Evolutionary conservation across 2,797 vertebrate genomes (phyloP).

Genomic region (Sylvia borin): DNA sequence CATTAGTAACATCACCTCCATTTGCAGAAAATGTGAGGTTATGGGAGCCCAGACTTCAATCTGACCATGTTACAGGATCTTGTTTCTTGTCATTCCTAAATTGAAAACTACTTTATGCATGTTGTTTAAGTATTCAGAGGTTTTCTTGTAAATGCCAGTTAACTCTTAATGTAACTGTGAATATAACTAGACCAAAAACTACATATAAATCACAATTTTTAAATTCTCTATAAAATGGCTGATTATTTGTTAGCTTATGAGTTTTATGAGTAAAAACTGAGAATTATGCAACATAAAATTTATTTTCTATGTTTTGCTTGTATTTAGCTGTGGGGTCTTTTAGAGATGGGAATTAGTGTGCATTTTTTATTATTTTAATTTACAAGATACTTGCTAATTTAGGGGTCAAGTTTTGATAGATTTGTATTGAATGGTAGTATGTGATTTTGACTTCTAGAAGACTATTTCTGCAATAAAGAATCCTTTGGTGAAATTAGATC

Average conservation of each 20-base stretch:
- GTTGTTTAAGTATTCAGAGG: background rate
- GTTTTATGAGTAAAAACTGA: background rate
- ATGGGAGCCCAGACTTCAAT: background rate
- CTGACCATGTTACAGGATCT: background rate
- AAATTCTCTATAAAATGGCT: background rate
- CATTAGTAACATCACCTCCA: background rate
- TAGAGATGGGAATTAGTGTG: fast-evolving
- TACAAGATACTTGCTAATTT: background rate
- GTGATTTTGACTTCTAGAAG: background rate
- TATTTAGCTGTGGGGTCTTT: background rate
- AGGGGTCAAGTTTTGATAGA: background rate
- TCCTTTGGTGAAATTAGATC: background rate
- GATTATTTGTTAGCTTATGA: background rate
- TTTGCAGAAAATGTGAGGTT: background rate
- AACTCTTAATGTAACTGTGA: background rate
- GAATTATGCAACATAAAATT: background rate
- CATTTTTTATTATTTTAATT: background rate
- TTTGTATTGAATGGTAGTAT: background rate
- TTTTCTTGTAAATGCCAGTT: background rate
- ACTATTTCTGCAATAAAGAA: background rate
- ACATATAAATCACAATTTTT: background rate
- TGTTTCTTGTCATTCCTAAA: background rate
- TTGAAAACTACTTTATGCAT: background rate
- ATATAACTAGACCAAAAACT: background rate
- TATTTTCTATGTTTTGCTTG: background rate